Percentiles rank a stretch among this genome's conserved stretches.
Conservation (phyloP, 2,113 vertebrate species). For the Atractosteus spatula region DNA sequence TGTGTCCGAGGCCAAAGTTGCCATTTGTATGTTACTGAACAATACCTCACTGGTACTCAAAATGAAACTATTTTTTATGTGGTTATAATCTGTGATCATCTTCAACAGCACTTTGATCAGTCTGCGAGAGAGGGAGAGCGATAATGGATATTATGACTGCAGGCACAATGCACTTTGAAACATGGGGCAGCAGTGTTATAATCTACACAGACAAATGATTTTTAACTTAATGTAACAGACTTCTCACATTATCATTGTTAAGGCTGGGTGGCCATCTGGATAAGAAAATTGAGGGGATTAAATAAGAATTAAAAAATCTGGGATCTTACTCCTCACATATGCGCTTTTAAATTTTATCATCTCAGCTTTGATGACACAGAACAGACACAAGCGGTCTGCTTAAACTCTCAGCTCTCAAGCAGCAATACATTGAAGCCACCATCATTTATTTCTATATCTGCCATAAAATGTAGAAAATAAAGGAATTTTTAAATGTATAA, state of each 20-base stretch:
- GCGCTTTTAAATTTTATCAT: conserved; percentile 42
- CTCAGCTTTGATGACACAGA: conserved; percentile 33
- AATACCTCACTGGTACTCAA: no score
- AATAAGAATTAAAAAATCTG: conserved; percentile 15
- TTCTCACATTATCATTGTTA: not conserved
- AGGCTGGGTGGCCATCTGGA: conserved; percentile 32
- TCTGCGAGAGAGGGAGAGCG: not conserved
- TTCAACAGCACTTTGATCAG: no score
- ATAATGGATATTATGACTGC: not conserved
- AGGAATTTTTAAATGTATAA: no score
- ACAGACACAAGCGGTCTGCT: no score
- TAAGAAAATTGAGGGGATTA: conserved; percentile 15
- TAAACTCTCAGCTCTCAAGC: no score
- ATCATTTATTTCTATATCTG: no score
- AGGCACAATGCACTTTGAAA: not conserved
- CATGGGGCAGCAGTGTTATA: conserved; percentile 2
- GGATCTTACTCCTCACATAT: not conserved
- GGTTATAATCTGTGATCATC: no score
- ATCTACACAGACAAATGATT: not conserved
- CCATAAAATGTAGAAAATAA: no score
- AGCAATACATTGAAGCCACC: no score
- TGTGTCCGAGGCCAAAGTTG: no score
- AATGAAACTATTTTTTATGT: no score
- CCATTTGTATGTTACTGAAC: no score
- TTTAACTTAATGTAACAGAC: conserved; percentile 7